Evolutionary conservation across 2,888 invertebrate genomes (phyloP).

Genomic region (Gari tellinella): DNA sequence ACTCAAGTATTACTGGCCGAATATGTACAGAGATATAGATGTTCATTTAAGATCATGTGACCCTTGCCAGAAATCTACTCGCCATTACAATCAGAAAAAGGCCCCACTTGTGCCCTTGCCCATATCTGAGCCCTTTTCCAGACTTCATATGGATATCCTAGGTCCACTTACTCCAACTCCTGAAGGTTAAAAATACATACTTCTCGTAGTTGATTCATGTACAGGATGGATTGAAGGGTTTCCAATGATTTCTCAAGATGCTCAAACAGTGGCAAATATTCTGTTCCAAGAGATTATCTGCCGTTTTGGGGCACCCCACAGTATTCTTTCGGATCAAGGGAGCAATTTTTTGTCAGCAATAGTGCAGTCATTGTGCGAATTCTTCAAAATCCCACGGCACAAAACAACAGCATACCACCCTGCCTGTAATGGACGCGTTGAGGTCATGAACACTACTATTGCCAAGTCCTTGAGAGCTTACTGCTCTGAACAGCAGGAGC

Average conservation of each 20-base stretch:
- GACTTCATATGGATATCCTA: slow-evolving; percentile 49
- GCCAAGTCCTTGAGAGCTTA: slow-evolving; percentile 40
- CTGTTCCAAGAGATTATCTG: slow-evolving; percentile 47
- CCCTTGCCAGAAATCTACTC: slow-evolving; percentile 17
- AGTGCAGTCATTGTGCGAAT: slow-evolving; percentile 45
- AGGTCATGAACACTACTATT: slow-evolving; percentile 36
- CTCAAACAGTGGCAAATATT: slow-evolving; percentile 41
- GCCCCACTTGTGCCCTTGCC: slow-evolving; percentile 31
- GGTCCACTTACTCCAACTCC: slow-evolving; percentile 15
- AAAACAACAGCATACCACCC: slow-evolving; percentile 51
- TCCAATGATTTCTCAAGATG: slow-evolving; percentile 49
- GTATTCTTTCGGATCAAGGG: slow-evolving; percentile 36
- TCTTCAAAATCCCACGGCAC: slow-evolving; percentile 41
- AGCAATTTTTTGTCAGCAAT: slow-evolving; percentile 55
- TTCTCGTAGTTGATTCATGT: slow-evolving; percentile 46
- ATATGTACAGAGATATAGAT: slow-evolving; percentile 27
- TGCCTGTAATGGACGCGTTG: slow-evolving; percentile 42
- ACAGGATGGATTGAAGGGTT: slow-evolving; percentile 56
- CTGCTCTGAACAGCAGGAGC: slow-evolving; percentile 31
- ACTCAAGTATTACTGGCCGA: slow-evolving; percentile 40
- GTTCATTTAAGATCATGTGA: slow-evolving; percentile 30
- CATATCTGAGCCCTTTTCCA: slow-evolving; percentile 16
- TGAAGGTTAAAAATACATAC: slow-evolving; percentile 8
- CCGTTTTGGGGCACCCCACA: slow-evolving; percentile 49
- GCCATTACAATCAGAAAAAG: slow-evolving; percentile 8